Conservation (phyloP, 2,888 invertebrate genomes). For the Chrysomela aeneicollis region DNA sequence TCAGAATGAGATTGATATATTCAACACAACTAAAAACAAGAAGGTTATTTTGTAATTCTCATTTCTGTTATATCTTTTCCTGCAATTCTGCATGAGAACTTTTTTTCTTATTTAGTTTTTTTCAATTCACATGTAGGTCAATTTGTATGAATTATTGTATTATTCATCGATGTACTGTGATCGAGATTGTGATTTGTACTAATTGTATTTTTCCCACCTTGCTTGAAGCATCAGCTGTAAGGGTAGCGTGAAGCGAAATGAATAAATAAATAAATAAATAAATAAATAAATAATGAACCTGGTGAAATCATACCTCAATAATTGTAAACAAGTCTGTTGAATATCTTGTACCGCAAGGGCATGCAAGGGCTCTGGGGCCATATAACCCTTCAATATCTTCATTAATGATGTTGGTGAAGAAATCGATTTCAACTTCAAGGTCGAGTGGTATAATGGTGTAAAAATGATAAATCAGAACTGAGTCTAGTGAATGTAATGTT, state of each 20-base stretch:
- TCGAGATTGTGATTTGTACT: background rate
- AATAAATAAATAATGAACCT: too few relatives aligned
- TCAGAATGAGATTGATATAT: background rate
- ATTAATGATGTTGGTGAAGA: too few relatives aligned
- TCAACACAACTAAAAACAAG: background rate
- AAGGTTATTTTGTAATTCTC: conserved; percentile 2
- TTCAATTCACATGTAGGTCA: conserved; percentile 5
- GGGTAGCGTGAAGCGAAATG: background rate
- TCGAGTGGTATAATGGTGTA: too few relatives aligned
- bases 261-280: conserved; percentile 10
- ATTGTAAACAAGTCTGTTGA: too few relatives aligned
- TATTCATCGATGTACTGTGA: background rate
- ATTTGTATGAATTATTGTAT: background rate
- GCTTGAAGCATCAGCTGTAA: conserved; percentile 8
- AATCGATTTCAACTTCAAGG: too few relatives aligned
- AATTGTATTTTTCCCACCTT: conserved; percentile 1
- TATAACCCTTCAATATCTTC: too few relatives aligned
- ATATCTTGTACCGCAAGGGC: too few relatives aligned
- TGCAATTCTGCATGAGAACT: background rate
- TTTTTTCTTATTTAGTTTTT: background rate
- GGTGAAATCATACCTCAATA: too few relatives aligned
- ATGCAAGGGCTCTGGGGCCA: too few relatives aligned
- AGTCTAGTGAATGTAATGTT: too few relatives aligned
- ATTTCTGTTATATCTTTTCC: background rate
- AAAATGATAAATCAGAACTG: too few relatives aligned